Conservation (phyloP, 1,140 invertebrate genomes). For the Papilio machaon region DNA sequence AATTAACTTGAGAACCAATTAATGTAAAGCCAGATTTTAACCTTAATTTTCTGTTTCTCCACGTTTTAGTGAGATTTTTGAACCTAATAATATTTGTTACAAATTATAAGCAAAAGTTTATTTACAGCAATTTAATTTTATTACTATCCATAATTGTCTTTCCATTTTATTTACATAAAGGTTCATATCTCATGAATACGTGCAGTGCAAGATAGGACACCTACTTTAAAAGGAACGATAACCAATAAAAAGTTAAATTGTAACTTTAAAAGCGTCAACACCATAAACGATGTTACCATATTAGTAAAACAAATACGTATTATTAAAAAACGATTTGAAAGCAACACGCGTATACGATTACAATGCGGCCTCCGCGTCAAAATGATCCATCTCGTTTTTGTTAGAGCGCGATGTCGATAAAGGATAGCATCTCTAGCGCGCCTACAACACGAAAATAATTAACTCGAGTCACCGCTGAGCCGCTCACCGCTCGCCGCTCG, state of each 20-base stretch:
- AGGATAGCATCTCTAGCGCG: conserved; percentile 66
- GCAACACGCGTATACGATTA: conserved; percentile 22
- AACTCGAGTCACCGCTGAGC: conserved; percentile 61
- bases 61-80: too few relatives aligned
- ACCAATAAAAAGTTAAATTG: neutral
- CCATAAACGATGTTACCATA: conserved; percentile 34
- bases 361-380: conserved; percentile 37
- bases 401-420: conserved; percentile 66
- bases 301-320: conserved; percentile 36
- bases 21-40: too few relatives aligned
- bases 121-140: neutral
- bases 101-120: neutral
- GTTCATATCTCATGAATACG: neutral
- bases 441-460: conserved; percentile 80
- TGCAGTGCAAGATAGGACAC: conserved; percentile 11
- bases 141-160: neutral
- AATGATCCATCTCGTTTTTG: conserved; percentile 68
- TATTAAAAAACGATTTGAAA: conserved; percentile 36
- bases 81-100: neutral
- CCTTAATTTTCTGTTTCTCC: too few relatives aligned
- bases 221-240: conserved; percentile 11
- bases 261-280: conserved; percentile 21
- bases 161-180: conserved; percentile 10
- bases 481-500: neutral
- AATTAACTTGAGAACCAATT: too few relatives aligned